Conservation (phyloP, 2,888 invertebrate species). For the Suillia variegata region DNA sequence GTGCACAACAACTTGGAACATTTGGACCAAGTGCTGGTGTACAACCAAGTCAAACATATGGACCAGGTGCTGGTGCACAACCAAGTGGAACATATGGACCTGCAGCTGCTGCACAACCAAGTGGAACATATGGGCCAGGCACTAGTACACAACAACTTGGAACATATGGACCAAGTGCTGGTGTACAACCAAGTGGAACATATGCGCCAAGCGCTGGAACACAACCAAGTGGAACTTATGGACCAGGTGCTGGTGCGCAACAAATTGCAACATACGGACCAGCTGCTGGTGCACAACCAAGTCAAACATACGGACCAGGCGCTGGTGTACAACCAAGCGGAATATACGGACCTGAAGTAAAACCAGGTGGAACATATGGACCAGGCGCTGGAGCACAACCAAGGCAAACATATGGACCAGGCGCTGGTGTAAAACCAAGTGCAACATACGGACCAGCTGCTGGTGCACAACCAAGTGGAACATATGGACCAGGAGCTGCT, state of each 20-base stretch:
- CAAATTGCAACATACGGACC: constrained; percentile 2
- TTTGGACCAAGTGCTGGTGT: constrained; percentile 9
- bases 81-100: constrained; percentile 4
- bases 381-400: constrained; percentile 2
- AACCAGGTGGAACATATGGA: constrained; percentile 16
- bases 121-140: constrained; percentile 14
- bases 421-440: constrained; percentile 16
- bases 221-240: constrained; percentile 12
- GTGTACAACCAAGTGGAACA: neutral
- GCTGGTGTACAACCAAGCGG: constrained; percentile 19
- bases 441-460: constrained; percentile 12
- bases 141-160: constrained; percentile 19
- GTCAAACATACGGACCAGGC: constrained; percentile 13
- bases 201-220: constrained; percentile 9
- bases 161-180: constrained; percentile 5
- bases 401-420: neutral
- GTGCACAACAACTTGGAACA: neutral
- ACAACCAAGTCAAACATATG: constrained; percentile 2
- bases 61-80: constrained; percentile 18
- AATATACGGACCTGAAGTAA: constrained; percentile 10
- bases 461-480: constrained; percentile 11
- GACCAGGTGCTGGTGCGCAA: constrained; percentile 12
- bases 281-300: constrained; percentile 9
- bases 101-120: constrained; percentile 12
- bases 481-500: constrained; percentile 14